Evolutionary conservation across 2,797 vertebrate genomes (phyloP), one percentile per base, ranked within the genome.

Genomic region (Tangara arthus): DNA sequence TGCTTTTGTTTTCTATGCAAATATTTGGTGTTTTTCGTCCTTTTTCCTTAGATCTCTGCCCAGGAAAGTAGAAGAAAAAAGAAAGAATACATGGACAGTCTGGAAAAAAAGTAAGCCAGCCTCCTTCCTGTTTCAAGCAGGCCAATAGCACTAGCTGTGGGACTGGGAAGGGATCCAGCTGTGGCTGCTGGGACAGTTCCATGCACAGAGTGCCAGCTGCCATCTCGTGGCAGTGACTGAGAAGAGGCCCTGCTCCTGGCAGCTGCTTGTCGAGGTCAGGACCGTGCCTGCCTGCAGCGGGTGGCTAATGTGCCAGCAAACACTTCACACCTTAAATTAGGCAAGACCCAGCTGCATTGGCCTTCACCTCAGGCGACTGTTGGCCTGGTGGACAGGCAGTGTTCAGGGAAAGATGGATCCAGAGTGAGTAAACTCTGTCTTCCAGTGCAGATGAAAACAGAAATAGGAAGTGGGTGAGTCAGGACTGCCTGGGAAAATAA

Each of bases 41-140:
- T 83, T 92, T 20, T 95, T 24, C 72, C 78, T 59, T 95, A 99
- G 99, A 99, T 99, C 96, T 99, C 99, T 86, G 99, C 99, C 88
- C 99, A 99, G 93, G 99, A 99, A 97, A 99, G 99, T 87, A 98
- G 99, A 95, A 98, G 99, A 87, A 99, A 99, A 98, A 99, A 99
- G 98, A 99, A 99, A 94, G 99, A 99, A 97, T 99, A 99, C 96
- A 99, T 99, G 99, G 99, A 99, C 89, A 98, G 98, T 64, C 96
- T 99, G 96, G 99, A 99, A 97, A 99, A 99, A 97, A 99, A 99
- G 99, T 99, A 97, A 98, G 98, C 93, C 55, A 97, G 97, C 89
- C 60, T 59, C 15, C 60, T 91, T 92, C 87, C 81, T 76, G 75
- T 79, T 88, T 49, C 8, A 37, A 42, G 20, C 7, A 2, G 63